These are phyloP conservation scores for Lathamus discolor DNA, from an alignment of 2,113 vertebrate genomes.

Conservation along the genomic window DNA sequence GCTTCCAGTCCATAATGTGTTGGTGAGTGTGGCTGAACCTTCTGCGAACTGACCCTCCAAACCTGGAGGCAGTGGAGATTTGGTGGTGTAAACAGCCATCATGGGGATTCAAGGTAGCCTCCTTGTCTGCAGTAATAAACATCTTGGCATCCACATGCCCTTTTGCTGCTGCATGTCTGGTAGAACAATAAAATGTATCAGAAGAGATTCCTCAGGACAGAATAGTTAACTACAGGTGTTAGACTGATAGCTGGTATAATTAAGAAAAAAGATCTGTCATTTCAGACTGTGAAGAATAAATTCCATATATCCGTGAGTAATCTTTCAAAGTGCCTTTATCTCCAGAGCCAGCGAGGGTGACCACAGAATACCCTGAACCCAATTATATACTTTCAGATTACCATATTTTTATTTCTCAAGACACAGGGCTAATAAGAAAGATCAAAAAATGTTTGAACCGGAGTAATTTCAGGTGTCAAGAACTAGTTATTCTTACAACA, in stretches of 20 bases:
- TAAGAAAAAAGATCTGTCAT: conserved; percentile 68
- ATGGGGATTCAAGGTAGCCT: background rate
- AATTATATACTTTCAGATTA: conserved; percentile 48
- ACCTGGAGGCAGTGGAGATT: background rate
- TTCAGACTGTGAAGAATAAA: conserved; percentile 60
- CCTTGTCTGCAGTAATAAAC: fast-evolving
- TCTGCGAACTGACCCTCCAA: fast-evolving
- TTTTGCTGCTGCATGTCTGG: background rate
- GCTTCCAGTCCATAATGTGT: background rate
- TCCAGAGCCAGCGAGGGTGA: conserved; percentile 10
- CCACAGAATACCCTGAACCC: conserved; percentile 55
- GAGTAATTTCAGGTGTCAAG: conserved; percentile 62
- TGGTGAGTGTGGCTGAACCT: background rate
- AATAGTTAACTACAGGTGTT: conserved; percentile 58
- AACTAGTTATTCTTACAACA: conserved; percentile 48
- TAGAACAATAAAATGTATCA: background rate
- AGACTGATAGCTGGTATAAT: conserved; percentile 52
- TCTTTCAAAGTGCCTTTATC: conserved; percentile 54
- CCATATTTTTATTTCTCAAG: conserved; percentile 61
- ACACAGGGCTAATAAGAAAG: conserved; percentile 47
- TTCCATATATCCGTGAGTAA: conserved; percentile 37
- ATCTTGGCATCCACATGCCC: fast-evolving
- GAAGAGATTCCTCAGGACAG: conserved; percentile 44
- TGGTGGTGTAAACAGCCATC: fast-evolving
- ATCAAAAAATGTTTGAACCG: conserved; percentile 60